Percentiles rank a stretch among this genome's conserved stretches.
phyloP scores from a whole-genome alignment of 2,888 invertebrate genomes.

The Drosophila robusta region DNA sequence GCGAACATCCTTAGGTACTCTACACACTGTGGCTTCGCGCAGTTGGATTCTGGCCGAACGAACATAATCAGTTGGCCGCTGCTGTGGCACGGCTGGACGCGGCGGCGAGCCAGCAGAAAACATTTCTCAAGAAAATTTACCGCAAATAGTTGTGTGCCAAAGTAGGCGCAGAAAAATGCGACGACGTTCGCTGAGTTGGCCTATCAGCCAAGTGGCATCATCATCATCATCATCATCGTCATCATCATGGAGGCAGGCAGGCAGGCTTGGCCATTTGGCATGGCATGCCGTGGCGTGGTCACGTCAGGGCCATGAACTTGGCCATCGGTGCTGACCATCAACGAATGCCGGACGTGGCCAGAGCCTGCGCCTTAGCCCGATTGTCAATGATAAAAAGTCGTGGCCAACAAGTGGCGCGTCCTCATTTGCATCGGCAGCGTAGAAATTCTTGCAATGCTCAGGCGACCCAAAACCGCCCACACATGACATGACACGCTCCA shows the following conservation, averaged over 20 bases:
- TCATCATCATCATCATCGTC: conserved; percentile 44
- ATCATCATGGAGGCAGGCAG: conserved; percentile 25
- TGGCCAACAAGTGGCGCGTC: conserved; percentile 78
- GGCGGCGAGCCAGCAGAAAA: conserved; percentile 17
- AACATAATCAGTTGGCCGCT: conserved; percentile 36
- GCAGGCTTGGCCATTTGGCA: conserved; percentile 40
- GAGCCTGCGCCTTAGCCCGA: conserved; percentile 41
- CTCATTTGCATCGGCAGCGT: conserved; percentile 70
- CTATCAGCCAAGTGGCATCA: conserved; percentile 75
- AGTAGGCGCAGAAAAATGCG: conserved; percentile 76
- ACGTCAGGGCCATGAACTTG: conserved; percentile 76
- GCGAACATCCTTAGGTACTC: conserved; percentile 63
- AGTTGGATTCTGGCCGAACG: conserved; percentile 28
- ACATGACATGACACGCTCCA: conserved; percentile 64
- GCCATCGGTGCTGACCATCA: conserved; percentile 78
- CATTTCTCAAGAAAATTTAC: conserved; percentile 69
- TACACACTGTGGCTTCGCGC: not conserved
- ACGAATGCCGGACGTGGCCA: conserved; percentile 58
- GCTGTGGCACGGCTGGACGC: conserved; percentile 22
- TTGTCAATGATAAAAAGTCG: conserved; percentile 75
- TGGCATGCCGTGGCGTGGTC: conserved; percentile 62
- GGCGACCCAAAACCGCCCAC: conserved; percentile 60
- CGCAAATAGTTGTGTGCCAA: conserved; percentile 69
- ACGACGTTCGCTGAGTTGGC: conserved; percentile 57
- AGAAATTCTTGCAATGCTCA: conserved; percentile 64